These are phyloP conservation scores for Eolophus roseicapilla DNA, from an alignment of 2,113 vertebrate species.

Conservation along the genomic window DNA sequence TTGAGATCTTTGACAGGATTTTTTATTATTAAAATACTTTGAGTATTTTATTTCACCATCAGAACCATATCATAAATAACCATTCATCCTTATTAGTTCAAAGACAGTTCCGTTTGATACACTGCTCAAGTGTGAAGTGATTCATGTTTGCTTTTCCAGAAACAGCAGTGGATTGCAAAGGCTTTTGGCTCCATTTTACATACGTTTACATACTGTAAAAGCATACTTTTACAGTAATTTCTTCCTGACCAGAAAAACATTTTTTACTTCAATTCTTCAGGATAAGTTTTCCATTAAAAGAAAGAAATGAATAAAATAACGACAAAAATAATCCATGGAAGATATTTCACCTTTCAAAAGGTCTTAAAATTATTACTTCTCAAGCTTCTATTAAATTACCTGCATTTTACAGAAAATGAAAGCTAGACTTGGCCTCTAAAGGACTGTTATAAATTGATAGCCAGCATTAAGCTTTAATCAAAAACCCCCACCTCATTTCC, in stretches of 20 bases:
- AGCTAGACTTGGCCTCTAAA: background rate
- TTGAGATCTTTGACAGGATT: background rate
- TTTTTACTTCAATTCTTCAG: background rate
- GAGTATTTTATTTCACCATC: conserved; percentile 1
- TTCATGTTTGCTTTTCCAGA: background rate
- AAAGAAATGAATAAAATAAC: background rate
- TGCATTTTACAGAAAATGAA: background rate
- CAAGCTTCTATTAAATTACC: background rate
- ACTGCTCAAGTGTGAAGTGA: background rate
- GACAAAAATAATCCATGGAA: background rate
- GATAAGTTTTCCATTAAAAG: background rate
- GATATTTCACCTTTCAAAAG: background rate
- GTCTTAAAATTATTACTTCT: background rate
- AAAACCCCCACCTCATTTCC: background rate
- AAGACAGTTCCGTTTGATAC: background rate
- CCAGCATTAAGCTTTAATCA: background rate
- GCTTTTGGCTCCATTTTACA: background rate
- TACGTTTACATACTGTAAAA: background rate
- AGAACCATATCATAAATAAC: background rate
- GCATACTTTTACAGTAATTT: background rate
- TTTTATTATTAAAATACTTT: background rate
- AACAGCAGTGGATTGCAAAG: background rate
- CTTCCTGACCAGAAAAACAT: background rate
- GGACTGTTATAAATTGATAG: background rate
- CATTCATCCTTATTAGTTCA: background rate